Percentiles rank a stretch among this genome's conserved stretches.
These are phyloP conservation scores for Anguilla pacifica DNA, from an alignment of 2,797 vertebrate genomes.

Conservation along the genomic window DNA sequence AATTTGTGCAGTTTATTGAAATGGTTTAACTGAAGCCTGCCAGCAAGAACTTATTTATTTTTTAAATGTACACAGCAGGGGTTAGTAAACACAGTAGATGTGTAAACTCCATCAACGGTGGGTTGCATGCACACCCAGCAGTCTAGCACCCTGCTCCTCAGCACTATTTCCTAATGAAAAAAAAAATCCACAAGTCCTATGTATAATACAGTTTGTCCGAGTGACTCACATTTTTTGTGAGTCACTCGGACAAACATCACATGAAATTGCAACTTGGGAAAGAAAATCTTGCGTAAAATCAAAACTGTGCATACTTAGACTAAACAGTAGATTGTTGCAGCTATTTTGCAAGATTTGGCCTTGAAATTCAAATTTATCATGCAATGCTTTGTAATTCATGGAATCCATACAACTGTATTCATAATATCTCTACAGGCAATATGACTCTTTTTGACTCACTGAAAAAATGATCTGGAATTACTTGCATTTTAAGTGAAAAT, in stretches of 20 bases:
- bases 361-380: background rate
- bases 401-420: background rate
- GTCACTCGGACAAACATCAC: background rate
- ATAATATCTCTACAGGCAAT: background rate
- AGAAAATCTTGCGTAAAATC: background rate
- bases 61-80: too few relatives aligned
- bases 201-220: too few relatives aligned
- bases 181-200: background rate
- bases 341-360: slow-evolving; percentile 1
- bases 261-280: background rate
- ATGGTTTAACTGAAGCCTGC: too few relatives aligned
- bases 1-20: too few relatives aligned
- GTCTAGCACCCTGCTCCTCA: background rate
- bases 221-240: background rate
- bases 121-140: background rate
- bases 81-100: too few relatives aligned
- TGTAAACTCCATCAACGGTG: background rate
- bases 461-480: background rate
- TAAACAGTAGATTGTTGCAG: background rate
- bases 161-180: background rate
- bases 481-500: background rate
- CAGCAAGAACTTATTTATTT: too few relatives aligned
- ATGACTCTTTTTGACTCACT: background rate
- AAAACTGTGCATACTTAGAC: background rate
- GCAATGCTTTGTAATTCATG: background rate